Percentiles rank a stretch among this genome's conserved stretches.
phyloP scores from a whole-genome alignment of 2,113 vertebrate species.

The Beaufortia kweichowensis region DNA sequence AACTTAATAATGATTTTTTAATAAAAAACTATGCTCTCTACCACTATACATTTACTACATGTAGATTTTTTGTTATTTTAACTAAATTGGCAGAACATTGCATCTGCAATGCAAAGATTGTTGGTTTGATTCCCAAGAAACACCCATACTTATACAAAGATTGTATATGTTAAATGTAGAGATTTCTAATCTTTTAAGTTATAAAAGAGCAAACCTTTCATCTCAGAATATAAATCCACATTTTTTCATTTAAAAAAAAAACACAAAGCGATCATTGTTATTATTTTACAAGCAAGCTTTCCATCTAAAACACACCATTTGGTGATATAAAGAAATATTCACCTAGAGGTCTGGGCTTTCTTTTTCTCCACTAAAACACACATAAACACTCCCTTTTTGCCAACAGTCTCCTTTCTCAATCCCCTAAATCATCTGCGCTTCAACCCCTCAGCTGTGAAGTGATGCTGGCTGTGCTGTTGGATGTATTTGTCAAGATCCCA shows the following conservation, averaged over 20 bases:
- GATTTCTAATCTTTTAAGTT: no score
- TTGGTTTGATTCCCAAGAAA: no score
- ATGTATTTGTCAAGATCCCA: constrained; percentile 68
- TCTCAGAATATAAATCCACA: neutral
- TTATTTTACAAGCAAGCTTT: neutral
- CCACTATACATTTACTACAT: no score
- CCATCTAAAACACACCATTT: constrained; percentile 13
- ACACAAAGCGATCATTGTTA: neutral
- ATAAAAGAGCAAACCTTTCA: no score
- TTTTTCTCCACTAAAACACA: neutral
- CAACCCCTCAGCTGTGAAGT: constrained; percentile 55
- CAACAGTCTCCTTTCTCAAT: neutral
- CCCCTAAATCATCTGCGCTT: constrained; percentile 30
- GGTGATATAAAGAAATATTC: constrained; percentile 28
- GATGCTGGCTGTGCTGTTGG: constrained; percentile 61
- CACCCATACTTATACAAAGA: no score
- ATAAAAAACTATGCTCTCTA: no score
- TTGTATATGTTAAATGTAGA: no score
- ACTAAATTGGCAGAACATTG: no score
- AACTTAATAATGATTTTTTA: no score
- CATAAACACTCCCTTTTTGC: neutral
- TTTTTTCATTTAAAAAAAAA: neutral
- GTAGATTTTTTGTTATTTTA: no score
- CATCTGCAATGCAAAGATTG: no score
- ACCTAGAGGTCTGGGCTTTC: neutral